Percentiles rank a stretch among this genome's conserved stretches.
Evolutionary conservation across 1,140 invertebrate genomes (phyloP).

Genomic region (Heliconius himera): DNA sequence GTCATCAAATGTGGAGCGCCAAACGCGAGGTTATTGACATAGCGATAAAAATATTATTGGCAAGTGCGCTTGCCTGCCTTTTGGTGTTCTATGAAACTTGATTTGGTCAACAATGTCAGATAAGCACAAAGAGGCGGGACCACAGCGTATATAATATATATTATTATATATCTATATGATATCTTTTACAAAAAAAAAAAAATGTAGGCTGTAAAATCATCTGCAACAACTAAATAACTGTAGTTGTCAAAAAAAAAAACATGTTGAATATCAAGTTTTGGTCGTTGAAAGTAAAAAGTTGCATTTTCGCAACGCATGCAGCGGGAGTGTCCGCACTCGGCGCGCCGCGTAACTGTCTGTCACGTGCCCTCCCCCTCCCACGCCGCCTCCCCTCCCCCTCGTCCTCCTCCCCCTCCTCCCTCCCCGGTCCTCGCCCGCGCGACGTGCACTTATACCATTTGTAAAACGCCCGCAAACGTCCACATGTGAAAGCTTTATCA

Average conservation of each 20-base stretch:
- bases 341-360: constrained; percentile 21
- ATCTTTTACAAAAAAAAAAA: neutral
- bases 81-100: constrained; percentile 3
- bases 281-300: constrained; percentile 1
- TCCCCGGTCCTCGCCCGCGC: neutral
- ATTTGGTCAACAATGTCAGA: neutral
- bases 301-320: neutral
- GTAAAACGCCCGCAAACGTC: constrained; percentile 5
- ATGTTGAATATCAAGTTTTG: neutral
- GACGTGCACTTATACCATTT: constrained; percentile 17
- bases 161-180: too few relatives aligned
- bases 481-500: constrained; percentile 11
- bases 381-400: neutral
- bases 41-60: constrained; percentile 40
- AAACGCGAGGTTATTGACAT: constrained; percentile 41
- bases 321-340: neutral
- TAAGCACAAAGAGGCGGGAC: neutral
- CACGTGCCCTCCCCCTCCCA: constrained; percentile 22
- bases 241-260: neutral
- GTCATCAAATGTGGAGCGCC: constrained; percentile 38
- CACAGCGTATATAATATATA: neutral
- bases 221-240: neutral
- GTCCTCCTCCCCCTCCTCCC: neutral
- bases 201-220: neutral
- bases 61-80: constrained; percentile 2